A percentile compares a stretch with the other conserved stretches of the same genome.
Evolutionary conservation across 2,888 invertebrate species (phyloP).

Genomic region (Lycia hirtaria): DNA sequence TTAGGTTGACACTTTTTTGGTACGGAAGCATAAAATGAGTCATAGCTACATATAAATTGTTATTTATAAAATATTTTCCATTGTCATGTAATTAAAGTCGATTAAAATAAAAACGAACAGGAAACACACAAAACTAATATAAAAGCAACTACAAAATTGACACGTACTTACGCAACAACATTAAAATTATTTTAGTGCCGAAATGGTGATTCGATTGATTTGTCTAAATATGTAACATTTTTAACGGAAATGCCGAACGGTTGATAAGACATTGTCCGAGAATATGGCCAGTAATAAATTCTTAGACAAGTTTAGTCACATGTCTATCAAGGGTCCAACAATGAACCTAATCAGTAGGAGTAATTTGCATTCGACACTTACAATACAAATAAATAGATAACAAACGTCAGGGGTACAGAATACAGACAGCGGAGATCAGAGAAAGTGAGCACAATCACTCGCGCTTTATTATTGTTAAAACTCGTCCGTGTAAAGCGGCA

Average conservation of each 20-base stretch:
- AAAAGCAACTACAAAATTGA: too few species aligned
- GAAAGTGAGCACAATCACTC: conserved; percentile 71
- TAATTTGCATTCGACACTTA: conserved; percentile 57
- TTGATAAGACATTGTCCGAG: conserved; percentile 1
- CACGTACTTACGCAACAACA: too few species aligned
- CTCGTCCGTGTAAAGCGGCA: conserved; percentile 66
- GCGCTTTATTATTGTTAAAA: conserved; percentile 71
- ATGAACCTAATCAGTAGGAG: conserved; percentile 59
- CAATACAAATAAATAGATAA: conserved; percentile 56
- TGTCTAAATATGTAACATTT: conserved; percentile 1
- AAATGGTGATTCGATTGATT: background rate
- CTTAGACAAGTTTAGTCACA: conserved; percentile 26
- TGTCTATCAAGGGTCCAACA: conserved; percentile 51
- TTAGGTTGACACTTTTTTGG: too few species aligned
- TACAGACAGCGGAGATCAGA: conserved; percentile 64
- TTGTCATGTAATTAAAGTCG: too few species aligned
- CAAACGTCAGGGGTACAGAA: conserved; percentile 58
- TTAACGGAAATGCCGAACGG: conserved; percentile 11
- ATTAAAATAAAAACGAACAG: too few species aligned
- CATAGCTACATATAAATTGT: too few species aligned
- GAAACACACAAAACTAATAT: too few species aligned
- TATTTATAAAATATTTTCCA: too few species aligned
- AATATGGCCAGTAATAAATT: conserved; percentile 17
- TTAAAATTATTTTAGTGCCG: background rate
- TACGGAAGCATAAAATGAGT: too few species aligned